Evolutionary conservation across 2,888 invertebrate genomes (phyloP).

Genomic region (Eristalis arbustorum): DNA sequence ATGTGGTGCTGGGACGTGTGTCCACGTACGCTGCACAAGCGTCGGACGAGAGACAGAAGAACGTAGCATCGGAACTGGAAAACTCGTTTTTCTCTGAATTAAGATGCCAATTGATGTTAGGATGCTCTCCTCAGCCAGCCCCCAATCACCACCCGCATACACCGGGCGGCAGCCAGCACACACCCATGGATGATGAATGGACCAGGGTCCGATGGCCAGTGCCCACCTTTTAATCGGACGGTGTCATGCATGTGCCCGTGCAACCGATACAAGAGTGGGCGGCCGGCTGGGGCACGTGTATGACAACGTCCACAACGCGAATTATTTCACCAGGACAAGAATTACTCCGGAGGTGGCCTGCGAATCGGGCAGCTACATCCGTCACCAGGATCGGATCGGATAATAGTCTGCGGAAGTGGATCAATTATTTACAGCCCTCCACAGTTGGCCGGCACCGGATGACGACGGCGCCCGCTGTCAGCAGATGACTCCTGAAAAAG

Average conservation of each 20-base stretch:
- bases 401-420: constrained; percentile 73
- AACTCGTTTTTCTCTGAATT: constrained; percentile 50
- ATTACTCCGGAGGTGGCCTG: constrained; percentile 61
- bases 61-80: constrained; percentile 4
- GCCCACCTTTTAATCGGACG: constrained; percentile 33
- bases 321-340: constrained; percentile 67
- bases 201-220: constrained; percentile 26
- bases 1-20: constrained; percentile 59
- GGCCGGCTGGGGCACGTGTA: too few species aligned
- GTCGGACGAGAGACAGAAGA: not conserved
- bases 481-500: constrained; percentile 5
- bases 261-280: constrained; percentile 38
- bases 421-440: constrained; percentile 72
- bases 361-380: constrained; percentile 70
- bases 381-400: constrained; percentile 71
- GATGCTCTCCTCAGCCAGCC: too few species aligned
- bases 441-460: constrained; percentile 54
- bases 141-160: constrained; percentile 14
- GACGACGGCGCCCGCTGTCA: too few species aligned
- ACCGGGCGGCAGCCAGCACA: not conserved
- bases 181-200: constrained; percentile 62
- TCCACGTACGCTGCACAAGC: constrained; percentile 30
- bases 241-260: constrained; percentile 16
- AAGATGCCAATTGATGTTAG: constrained; percentile 65
- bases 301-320: constrained; percentile 50